phyloP scores from a whole-genome alignment of 2,113 vertebrate species.

The Nothoprocta pentlandii region DNA sequence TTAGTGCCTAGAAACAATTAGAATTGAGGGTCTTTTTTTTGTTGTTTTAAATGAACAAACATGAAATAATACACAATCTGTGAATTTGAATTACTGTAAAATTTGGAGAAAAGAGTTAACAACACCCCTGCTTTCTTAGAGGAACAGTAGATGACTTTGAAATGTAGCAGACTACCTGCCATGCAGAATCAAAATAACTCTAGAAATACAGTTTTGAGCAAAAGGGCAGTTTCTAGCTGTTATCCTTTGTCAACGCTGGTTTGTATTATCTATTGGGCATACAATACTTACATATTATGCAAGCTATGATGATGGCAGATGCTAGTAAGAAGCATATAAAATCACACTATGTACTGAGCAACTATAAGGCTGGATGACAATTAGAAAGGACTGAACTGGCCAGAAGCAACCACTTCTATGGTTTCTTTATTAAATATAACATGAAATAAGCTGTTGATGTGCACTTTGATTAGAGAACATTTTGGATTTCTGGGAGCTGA shows the following conservation, averaged over 20 bases:
- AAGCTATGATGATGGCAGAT: not conserved
- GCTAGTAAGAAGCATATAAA: not conserved
- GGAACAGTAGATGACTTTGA: not conserved
- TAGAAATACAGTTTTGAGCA: not conserved
- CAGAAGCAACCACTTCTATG: not conserved
- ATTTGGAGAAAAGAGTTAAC: not conserved
- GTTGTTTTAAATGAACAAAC: not conserved
- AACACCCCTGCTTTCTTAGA: not conserved
- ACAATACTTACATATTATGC: not conserved
- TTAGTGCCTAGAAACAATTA: not conserved
- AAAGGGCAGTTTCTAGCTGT: not conserved
- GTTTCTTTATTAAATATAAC: not conserved
- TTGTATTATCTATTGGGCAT: accelerated
- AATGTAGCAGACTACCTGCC: not conserved
- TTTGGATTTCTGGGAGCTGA: not conserved
- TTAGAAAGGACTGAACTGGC: not conserved
- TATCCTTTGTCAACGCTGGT: not conserved
- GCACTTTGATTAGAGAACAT: not conserved
- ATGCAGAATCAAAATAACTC: not conserved
- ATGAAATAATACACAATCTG: not conserved
- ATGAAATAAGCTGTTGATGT: not conserved
- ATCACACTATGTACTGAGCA: not conserved
- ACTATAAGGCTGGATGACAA: accelerated
- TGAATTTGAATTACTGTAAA: not conserved
- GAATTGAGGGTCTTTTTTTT: not conserved